These are phyloP conservation scores for Drosophila mettleri DNA, from an alignment of 2,888 invertebrate genomes.

Conservation along the genomic window DNA sequence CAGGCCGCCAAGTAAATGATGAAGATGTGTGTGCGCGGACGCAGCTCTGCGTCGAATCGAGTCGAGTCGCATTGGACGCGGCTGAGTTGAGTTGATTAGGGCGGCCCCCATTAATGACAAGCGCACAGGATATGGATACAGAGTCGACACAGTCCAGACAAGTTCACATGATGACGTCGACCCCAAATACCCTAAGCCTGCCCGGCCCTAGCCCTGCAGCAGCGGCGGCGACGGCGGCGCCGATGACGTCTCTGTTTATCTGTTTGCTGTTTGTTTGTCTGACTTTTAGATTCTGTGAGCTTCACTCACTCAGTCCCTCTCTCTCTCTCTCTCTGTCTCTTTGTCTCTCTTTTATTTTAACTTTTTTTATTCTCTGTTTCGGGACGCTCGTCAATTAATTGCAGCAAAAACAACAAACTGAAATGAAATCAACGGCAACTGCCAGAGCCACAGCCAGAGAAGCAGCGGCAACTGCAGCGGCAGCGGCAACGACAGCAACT, in stretches of 20 bases:
- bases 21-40: conserved; percentile 64
- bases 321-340: background rate
- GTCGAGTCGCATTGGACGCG: conserved; percentile 20
- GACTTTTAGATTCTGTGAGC: conserved; percentile 55
- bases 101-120: conserved; percentile 68
- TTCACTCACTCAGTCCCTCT: conserved; percentile 11
- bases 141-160: conserved; percentile 45
- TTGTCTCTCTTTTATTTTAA: conserved; percentile 24
- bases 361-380: conserved; percentile 45
- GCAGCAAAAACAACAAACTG: conserved; percentile 69
- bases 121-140: conserved; percentile 72
- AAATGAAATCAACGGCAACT: conserved; percentile 69
- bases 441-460: conserved; percentile 30
- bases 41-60: conserved; percentile 9
- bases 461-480: conserved; percentile 41
- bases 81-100: conserved; percentile 61
- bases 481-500: conserved; percentile 21
- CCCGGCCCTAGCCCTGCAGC: background rate
- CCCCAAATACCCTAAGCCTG: conserved; percentile 25
- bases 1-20: conserved; percentile 68
- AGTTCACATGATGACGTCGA: conserved; percentile 71
- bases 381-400: conserved; percentile 73
- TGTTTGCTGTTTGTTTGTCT: conserved; percentile 58
- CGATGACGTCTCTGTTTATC: conserved; percentile 68
- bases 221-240: conserved; percentile 1